Conservation (phyloP, 2,797 vertebrate species). For the Argyrosomus regius region DNA sequence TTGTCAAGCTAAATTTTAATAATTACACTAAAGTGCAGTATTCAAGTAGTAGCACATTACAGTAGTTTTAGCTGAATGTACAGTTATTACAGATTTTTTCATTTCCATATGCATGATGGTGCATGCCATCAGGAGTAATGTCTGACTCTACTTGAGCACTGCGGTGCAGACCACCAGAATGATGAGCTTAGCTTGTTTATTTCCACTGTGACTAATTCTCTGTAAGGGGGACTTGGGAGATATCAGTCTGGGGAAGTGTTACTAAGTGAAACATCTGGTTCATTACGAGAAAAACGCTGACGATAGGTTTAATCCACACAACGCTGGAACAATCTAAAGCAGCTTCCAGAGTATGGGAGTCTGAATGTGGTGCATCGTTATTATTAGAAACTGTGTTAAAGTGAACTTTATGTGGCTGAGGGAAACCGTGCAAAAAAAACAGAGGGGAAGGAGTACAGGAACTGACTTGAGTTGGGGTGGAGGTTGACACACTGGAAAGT, state of each 20-base stretch:
- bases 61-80: not conserved
- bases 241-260: constrained; percentile 41
- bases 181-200: constrained; percentile 51
- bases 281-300: constrained; percentile 63
- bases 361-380: constrained; percentile 6
- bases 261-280: constrained; percentile 54
- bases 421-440: constrained; percentile 9
- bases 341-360: constrained; percentile 9
- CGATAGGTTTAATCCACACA: constrained; percentile 33
- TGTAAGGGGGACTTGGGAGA: constrained; percentile 30
- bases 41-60: not conserved
- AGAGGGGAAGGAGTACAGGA: constrained; percentile 35
- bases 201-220: constrained; percentile 62
- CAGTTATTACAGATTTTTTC: not conserved
- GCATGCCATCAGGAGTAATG: constrained; percentile 16
- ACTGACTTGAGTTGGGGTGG: constrained; percentile 29
- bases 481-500: constrained; percentile 63
- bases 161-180: constrained; percentile 14
- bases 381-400: constrained; percentile 32
- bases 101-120: constrained; percentile 19
- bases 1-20: not conserved
- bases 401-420: not conserved
- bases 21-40: not conserved
- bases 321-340: constrained; percentile 35
- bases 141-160: constrained; percentile 27